These are phyloP conservation scores for Pogonomyrmex barbatus DNA, from an alignment of 1,140 invertebrate species.

Conservation along the genomic window DNA sequence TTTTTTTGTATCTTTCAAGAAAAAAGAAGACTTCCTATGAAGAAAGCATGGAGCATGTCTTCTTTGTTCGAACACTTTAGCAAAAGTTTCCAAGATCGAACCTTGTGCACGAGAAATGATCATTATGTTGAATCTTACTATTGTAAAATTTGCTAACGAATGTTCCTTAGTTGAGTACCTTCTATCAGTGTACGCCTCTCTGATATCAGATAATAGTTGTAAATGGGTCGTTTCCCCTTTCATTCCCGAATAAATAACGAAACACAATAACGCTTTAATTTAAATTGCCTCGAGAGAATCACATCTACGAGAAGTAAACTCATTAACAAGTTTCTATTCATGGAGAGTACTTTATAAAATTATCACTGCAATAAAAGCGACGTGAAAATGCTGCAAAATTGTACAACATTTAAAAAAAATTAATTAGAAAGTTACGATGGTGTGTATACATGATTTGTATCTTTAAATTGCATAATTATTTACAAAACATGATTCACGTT, in stretches of 20 bases:
- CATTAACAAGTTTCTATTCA: conserved; percentile 62
- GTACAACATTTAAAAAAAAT: conserved; percentile 27
- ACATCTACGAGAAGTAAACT: conserved; percentile 40
- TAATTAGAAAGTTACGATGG: conserved; percentile 24
- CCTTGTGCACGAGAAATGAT: conserved; percentile 42
- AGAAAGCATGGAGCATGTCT: conserved; percentile 8
- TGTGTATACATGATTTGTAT: neutral
- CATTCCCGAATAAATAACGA: conserved; percentile 51
- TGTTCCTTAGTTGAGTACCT: neutral
- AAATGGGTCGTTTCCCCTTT: conserved; percentile 37
- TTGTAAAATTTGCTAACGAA: conserved; percentile 55
- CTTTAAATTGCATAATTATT: neutral
- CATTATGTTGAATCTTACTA: conserved; percentile 43
- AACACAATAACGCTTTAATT: conserved; percentile 57
- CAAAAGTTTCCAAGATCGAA: conserved; percentile 57
- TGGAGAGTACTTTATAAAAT: conserved; percentile 32
- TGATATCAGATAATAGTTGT: conserved; percentile 52
- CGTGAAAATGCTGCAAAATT: conserved; percentile 12
- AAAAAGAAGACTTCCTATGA: conserved; percentile 8
- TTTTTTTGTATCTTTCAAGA: conserved; percentile 46
- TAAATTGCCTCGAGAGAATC: conserved; percentile 48
- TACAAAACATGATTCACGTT: neutral
- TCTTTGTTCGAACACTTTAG: conserved; percentile 32
- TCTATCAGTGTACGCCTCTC: neutral
- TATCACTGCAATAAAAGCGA: conserved; percentile 31